Base-by-base conservation (phyloP, 2,113 vertebrate genomes). In the Tiliqua scincoides region DNA sequence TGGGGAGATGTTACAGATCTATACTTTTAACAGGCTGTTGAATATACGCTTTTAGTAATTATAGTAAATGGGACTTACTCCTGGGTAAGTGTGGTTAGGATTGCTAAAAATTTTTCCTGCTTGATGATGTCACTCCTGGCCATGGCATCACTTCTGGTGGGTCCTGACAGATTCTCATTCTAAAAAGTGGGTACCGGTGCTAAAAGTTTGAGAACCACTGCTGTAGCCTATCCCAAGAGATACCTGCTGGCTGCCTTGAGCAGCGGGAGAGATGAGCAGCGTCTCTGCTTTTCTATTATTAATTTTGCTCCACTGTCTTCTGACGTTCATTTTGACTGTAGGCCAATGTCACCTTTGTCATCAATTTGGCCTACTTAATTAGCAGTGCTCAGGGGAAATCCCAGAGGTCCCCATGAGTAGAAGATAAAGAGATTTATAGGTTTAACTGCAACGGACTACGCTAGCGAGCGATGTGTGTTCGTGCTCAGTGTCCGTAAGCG, bases 361-460 rank as follows among this genome's bases (percentile, higher is more conserved):
- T 82, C 20, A 81, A 65, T 89, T 40, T 15, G 48, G 75, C 75
- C 59, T 74, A 67, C 27, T 43, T 80, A 77, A 72, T 72, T 85
- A 77, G 84, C 54, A 63, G 32, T 0, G 40, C 65, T 54, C 27
- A 43, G 14, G 37, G 40, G 65, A 30, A 72, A 57, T 71, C 72
- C 68, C 85, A 12, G 12, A 43, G 17, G 32, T 20, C 23, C 6
- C 2, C 0, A 15, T 30, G 78, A 0, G 0, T 52, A 79, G 40
- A 89, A 86, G 54, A 74, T 48, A 2, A n/a, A 15, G 63, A 86
- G 57, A 15, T 0, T 32, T 76, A 77, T 79, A 54, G n/a, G 76
- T 59, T 63, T 3, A 0, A 63, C 43, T 3, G 25, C 9, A 27
- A n/a, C 1, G 65, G 35, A 30, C 21, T 57, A n/a, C 27, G n/a